These are phyloP conservation scores for Tridacna crocea DNA, from an alignment of 2,888 invertebrate species.

Conservation along the genomic window DNA sequence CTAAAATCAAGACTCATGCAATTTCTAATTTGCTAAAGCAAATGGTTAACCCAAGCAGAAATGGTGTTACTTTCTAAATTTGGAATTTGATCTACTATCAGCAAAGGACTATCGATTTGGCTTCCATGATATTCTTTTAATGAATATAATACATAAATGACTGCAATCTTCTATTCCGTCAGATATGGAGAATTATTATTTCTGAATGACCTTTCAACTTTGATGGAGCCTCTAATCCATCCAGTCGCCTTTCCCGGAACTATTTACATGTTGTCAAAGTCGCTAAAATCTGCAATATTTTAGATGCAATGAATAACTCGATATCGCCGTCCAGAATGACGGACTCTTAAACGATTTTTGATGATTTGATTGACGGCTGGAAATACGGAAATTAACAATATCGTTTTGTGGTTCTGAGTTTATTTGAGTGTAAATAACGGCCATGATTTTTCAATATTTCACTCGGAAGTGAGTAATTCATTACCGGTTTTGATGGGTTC, in stretches of 20 bases:
- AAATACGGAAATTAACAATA: slow-evolving; percentile 62
- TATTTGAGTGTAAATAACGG: slow-evolving; percentile 63
- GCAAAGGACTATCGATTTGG: no score
- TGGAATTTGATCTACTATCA: no score
- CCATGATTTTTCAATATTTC: slow-evolving; percentile 64
- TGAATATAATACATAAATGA: no score
- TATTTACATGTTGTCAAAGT: slow-evolving; percentile 61
- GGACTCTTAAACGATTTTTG: slow-evolving; percentile 53
- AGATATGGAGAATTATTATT: no score
- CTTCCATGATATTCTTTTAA: no score
- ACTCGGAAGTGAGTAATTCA: slow-evolving; percentile 44
- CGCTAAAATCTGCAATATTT: slow-evolving; percentile 61
- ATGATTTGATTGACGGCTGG: slow-evolving; percentile 58
- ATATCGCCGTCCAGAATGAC: slow-evolving; percentile 34
- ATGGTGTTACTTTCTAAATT: no score
- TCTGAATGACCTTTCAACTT: slow-evolving; percentile 6
- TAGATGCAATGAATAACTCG: slow-evolving; percentile 56
- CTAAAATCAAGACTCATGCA: no score
- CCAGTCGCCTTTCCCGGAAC: slow-evolving; percentile 33
- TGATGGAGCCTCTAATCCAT: slow-evolving; percentile 45
- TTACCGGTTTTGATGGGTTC: slow-evolving; percentile 35
- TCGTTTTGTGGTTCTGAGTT: slow-evolving; percentile 61
- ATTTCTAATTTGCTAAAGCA: no score
- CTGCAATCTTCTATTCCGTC: no score
- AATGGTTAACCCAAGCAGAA: no score